Base-by-base conservation (phyloP, 2,888 invertebrate genomes). In the Drosophila subquinaria region DNA sequence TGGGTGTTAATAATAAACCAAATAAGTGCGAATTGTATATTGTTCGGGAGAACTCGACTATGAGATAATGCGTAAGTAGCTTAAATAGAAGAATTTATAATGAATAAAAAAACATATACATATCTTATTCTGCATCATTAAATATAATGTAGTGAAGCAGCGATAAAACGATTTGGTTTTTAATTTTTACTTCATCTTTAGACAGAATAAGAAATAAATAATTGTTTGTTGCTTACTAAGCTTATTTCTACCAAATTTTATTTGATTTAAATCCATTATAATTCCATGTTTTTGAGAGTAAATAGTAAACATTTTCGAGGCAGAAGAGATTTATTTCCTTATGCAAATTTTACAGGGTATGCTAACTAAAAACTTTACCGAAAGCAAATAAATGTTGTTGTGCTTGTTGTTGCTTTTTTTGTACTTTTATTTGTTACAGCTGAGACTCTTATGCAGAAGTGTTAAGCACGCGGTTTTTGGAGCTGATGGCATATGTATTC, bases 1-100 rank as follows among this genome's bases (percentile, higher is more conserved):
- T 68, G 42, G 59, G 87, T 79, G 87, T 79, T 90, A 76, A 90
- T 90, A 90, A 84, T 90, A 90, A 88, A 86, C 87, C 87, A 72
- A 79, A 81, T 55, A 77, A 76, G 73, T 64, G 77, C 20, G 65
- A 69, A 69, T 48, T 57, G 42, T 30, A 45, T 50, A 64, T 33
- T 11, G n/a, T 50, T 35, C 6, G 35, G 17, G 27, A 17, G 20
- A 30, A 30, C 33, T 56, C 47, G 47, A 75, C 60, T 60, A 17
- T 15, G 1, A 30, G 15, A 53, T 72, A 45, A 40, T 51, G 40
- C 45, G 38, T 48, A 42, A 23, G 15, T 30, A 30, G 38, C 30
- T 35, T 17, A 15, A 38, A 11, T 8, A 6, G 2, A 10, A 4
- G 13, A 45, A 23, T 35, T 13, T 10, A 15, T 2, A 38, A n/a